phyloP scores from a whole-genome alignment of 1,140 invertebrate genomes.

The Drosophila subpulchrella region DNA sequence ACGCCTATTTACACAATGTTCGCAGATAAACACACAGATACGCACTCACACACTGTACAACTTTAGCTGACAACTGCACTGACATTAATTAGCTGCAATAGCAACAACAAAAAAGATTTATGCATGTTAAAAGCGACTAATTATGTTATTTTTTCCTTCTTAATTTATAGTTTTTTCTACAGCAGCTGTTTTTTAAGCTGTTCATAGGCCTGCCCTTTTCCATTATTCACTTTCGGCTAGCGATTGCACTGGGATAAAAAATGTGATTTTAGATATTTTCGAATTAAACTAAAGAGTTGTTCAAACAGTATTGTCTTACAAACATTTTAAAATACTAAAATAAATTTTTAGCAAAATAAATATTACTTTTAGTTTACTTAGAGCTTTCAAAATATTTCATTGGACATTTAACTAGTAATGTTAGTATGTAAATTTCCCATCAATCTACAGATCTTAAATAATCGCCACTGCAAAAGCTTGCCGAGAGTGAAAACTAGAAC shows the following conservation, averaged over 20 bases:
- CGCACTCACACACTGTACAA: conserved; percentile 41
- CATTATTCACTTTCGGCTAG: not conserved
- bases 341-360: not conserved
- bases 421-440: too few relatives aligned
- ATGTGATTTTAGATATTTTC: not conserved
- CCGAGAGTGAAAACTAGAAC: conserved; percentile 6
- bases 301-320: not conserved
- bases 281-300: not conserved
- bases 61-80: conserved; percentile 57
- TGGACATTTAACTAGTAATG: too few relatives aligned
- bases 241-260: not conserved
- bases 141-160: conserved; percentile 51
- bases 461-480: conserved; percentile 1
- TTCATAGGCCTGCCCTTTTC: not conserved
- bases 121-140: conserved; percentile 70
- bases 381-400: too few relatives aligned
- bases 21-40: conserved; percentile 12
- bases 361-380: too few relatives aligned
- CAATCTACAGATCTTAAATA: not conserved
- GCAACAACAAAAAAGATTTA: conserved; percentile 56
- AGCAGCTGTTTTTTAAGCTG: conserved; percentile 17
- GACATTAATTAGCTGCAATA: conserved; percentile 69
- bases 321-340: not conserved
- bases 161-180: conserved; percentile 35
- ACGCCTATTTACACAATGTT: conserved; percentile 38